A percentile compares a stretch with the other conserved stretches of the same genome.
Conservation (phyloP, 1,140 invertebrate species). For the Eciton burchellii region DNA sequence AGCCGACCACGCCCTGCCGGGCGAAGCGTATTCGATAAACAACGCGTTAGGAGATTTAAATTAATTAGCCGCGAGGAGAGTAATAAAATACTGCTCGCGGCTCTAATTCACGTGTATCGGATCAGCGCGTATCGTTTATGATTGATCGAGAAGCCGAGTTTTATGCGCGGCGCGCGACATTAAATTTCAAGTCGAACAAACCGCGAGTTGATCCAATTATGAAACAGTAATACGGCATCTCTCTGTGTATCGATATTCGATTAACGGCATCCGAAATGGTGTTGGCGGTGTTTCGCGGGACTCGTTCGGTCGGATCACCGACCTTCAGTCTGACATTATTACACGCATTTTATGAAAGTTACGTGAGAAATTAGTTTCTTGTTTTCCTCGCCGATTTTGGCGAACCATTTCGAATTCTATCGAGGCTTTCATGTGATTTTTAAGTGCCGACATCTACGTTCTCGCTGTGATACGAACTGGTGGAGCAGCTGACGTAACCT, state of each 20-base stretch:
- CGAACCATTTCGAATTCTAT: no score
- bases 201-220: conserved; percentile 25
- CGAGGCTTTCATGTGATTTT: no score
- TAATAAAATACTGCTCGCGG: neutral
- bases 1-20: neutral
- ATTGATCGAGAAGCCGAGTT: conserved; percentile 5
- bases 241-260: conserved; percentile 11
- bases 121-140: neutral
- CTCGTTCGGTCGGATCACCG: neutral
- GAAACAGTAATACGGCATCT: neutral
- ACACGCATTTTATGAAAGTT: neutral
- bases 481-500: no score
- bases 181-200: conserved; percentile 19
- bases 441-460: no score
- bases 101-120: neutral
- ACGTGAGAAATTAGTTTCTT: no score
- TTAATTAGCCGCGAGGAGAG: neutral
- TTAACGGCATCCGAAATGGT: conserved; percentile 36
- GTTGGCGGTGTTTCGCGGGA: conserved; percentile 6
- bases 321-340: neutral
- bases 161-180: neutral
- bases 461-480: no score
- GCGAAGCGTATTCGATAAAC: neutral
- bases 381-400: no score
- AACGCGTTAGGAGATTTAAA: neutral